A percentile compares a stretch with the other conserved stretches of the same genome.
phyloP scores from a whole-genome alignment of 2,113 vertebrate species.

The Atherinomorus stipes region DNA sequence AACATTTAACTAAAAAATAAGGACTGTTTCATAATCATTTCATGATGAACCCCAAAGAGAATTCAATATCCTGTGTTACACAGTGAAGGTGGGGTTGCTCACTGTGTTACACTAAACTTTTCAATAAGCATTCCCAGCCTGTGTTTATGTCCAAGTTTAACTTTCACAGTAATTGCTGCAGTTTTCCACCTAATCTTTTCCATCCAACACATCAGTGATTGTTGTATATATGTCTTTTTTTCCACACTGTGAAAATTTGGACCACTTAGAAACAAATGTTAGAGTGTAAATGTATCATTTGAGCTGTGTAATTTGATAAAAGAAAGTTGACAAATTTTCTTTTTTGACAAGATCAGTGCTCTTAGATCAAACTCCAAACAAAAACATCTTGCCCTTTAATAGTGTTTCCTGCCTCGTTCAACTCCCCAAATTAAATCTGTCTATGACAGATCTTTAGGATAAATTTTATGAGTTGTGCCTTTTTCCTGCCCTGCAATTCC shows the following conservation, averaged over 20 bases:
- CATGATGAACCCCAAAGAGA: constrained; percentile 60
- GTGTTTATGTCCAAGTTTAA: constrained; percentile 57
- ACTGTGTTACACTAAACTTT: constrained; percentile 61
- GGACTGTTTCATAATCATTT: constrained; percentile 63
- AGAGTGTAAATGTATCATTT: too few species aligned
- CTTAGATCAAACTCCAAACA: neutral
- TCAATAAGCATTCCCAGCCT: constrained; percentile 65
- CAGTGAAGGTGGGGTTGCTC: constrained; percentile 45
- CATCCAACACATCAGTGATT: constrained; percentile 41
- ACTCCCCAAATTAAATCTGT: too few species aligned
- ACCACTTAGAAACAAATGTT: too few species aligned
- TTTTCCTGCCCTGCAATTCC: neutral
- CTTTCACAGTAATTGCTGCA: constrained; percentile 62
- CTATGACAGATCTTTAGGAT: neutral
- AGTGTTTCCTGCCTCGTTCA: neutral
- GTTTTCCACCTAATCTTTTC: constrained; percentile 56
- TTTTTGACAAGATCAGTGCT: neutral
- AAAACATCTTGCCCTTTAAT: neutral
- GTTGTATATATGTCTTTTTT: neutral
- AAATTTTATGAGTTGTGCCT: neutral
- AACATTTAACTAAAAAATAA: constrained; percentile 41
- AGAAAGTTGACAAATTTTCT: neutral
- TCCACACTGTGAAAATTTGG: neutral
- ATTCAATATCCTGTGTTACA: constrained; percentile 63
- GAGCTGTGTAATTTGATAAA: too few species aligned